Conservation (phyloP, 53 echinoderm and acorn worm species). For the Henricia sp. region DNA sequence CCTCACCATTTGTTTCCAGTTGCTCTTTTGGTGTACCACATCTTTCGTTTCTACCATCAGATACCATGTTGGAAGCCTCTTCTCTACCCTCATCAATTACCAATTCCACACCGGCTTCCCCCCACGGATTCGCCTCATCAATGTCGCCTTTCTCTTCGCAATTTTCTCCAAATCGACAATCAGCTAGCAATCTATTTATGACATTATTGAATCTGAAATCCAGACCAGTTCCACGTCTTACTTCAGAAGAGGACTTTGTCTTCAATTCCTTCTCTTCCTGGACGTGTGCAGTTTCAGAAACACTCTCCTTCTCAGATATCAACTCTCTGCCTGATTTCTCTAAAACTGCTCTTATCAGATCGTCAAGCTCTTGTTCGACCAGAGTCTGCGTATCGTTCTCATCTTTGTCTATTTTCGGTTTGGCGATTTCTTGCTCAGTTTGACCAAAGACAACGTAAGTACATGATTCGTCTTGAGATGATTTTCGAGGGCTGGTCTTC, state of each 20-base stretch:
- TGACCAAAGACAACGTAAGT: not conserved
- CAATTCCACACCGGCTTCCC: not conserved
- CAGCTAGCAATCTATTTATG: not conserved
- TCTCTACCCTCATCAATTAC: not conserved
- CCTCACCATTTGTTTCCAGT: not conserved
- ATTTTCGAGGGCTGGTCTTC: no score
- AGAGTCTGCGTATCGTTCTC: not conserved
- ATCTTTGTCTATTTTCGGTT: not conserved
- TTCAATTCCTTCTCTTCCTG: not conserved
- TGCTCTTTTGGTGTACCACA: no score
- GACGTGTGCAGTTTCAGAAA: not conserved
- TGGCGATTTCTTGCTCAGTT: not conserved
- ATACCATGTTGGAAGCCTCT: not conserved
- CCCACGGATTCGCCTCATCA: not conserved
- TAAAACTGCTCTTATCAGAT: not conserved
- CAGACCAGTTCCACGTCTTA: not conserved
- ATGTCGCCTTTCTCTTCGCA: not conserved
- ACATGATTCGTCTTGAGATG: not conserved
- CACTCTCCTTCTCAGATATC: conserved; percentile 2
- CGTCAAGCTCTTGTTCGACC: conserved; percentile 22
- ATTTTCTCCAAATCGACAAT: not conserved
- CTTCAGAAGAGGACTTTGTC: not conserved
- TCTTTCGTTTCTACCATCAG: not conserved
- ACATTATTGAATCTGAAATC: conserved; percentile 16
- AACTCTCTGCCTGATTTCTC: not conserved